These are phyloP conservation scores for Neomonachus schauinslandi DNA, from an alignment of 2,113 vertebrate genomes.

Conservation along the genomic window DNA sequence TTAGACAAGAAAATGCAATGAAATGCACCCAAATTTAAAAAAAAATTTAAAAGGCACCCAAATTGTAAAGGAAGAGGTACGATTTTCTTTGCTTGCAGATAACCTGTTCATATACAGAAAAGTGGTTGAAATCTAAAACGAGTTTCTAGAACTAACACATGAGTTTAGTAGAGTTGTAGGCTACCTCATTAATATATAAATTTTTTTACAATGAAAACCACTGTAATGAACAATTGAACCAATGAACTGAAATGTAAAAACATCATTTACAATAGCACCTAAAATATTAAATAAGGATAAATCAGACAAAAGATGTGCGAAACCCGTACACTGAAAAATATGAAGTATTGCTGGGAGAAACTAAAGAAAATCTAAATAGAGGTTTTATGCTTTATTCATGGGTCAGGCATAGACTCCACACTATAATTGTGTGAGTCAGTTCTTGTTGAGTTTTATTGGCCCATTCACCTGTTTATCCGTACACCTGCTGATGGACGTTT, in stretches of 20 bases:
- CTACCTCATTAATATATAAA: neutral
- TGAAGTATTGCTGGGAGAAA: neutral
- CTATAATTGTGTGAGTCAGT: neutral
- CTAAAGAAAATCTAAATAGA: constrained; percentile 23
- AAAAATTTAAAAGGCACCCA: neutral
- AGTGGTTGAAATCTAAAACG: neutral
- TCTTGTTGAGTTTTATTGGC: neutral
- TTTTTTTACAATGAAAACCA: neutral
- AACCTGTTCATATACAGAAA: neutral
- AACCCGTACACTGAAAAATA: neutral
- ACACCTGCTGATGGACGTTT: neutral
- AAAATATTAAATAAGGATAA: neutral
- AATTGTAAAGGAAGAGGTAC: neutral
- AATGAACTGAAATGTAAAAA: constrained; percentile 9
- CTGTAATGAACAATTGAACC: neutral
- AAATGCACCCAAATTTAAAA: neutral
- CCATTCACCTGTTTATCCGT: neutral
- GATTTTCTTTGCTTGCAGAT: neutral
- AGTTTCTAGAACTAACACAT: neutral
- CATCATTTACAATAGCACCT: neutral
- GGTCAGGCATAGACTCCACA: neutral
- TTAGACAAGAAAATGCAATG: neutral
- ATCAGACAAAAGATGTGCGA: neutral
- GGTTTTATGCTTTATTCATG: neutral
- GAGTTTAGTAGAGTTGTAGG: neutral